These are phyloP conservation scores for Lepidurus couesii DNA, from an alignment of 1,140 invertebrate genomes.

Conservation along the genomic window DNA sequence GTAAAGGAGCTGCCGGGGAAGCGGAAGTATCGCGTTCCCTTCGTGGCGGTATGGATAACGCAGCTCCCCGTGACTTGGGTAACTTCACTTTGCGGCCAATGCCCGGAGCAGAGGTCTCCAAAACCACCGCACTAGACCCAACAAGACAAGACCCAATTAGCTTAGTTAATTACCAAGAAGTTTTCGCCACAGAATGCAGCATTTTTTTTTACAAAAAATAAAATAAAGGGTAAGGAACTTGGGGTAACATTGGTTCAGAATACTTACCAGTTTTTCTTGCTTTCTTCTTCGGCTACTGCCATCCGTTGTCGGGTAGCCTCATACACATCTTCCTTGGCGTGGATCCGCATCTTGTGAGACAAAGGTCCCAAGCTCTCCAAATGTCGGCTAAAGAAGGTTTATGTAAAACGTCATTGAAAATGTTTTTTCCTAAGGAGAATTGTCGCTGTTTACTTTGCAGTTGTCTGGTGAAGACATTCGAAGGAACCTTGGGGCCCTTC, in stretches of 20 bases:
- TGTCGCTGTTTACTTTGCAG: constrained; percentile 49
- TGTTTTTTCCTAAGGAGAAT: constrained; percentile 3
- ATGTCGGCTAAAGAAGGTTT: constrained; percentile 37
- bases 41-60: constrained; percentile 40
- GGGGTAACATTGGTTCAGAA: too few relatives aligned
- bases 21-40: constrained; percentile 40
- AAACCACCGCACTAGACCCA: constrained; percentile 72
- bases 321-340: constrained; percentile 91
- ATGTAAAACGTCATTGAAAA: not conserved
- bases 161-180: constrained; percentile 14
- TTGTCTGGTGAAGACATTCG: constrained; percentile 76
- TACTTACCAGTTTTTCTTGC: constrained; percentile 80
- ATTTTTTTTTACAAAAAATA: not conserved
- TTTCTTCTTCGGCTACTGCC: constrained; percentile 79
- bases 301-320: constrained; percentile 81
- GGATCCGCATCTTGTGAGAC: constrained; percentile 76
- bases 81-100: constrained; percentile 77
- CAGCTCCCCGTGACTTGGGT: constrained; percentile 43
- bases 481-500: constrained; percentile 82
- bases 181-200: constrained; percentile 28
- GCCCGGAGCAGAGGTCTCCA: constrained; percentile 75
- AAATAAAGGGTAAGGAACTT: constrained; percentile 21
- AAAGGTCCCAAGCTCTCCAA: constrained; percentile 75
- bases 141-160: constrained; percentile 26
- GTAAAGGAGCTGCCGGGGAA: constrained; percentile 40